Evolutionary conservation across 2,113 vertebrate species (phyloP).

Genomic region (Indicator indicator): DNA sequence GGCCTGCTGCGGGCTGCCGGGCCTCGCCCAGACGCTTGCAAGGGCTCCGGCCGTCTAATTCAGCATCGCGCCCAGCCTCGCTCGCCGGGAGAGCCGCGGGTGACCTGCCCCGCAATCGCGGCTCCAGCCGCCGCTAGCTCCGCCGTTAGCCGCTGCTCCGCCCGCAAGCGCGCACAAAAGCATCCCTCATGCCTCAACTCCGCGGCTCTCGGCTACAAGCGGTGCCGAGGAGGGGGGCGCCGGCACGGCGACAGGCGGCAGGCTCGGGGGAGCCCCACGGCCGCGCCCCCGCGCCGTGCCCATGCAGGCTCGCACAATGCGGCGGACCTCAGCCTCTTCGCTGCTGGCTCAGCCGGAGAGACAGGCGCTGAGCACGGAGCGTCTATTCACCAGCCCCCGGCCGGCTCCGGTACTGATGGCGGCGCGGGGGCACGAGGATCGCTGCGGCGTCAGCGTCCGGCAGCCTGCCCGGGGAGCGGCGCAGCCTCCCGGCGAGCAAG

Average conservation of each 20-base stretch:
- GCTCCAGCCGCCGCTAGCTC: not conserved
- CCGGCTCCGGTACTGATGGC: too few species aligned
- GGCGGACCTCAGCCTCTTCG: not conserved
- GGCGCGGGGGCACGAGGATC: not conserved
- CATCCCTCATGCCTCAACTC: not conserved
- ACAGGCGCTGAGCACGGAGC: not conserved
- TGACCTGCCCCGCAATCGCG: not conserved
- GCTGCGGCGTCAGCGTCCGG: not conserved
- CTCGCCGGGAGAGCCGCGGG: not conserved
- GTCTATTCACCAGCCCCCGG: not conserved
- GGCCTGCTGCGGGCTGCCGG: not conserved
- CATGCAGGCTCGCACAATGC: not conserved
- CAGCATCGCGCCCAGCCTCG: not conserved
- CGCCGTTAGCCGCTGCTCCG: not conserved
- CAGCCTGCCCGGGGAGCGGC: not conserved
- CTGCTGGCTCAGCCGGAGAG: not conserved
- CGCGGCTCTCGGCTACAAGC: not conserved
- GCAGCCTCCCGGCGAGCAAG: not conserved
- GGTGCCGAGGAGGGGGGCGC: not conserved
- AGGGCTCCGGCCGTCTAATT: not conserved
- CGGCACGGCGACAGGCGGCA: not conserved
- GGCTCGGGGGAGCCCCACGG: not conserved
- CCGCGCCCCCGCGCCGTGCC: constrained; percentile 11
- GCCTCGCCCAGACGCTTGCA: not conserved
- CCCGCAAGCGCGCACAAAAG: constrained; percentile 18